Evolutionary conservation across 2,888 invertebrate species (phyloP).

Genomic region (Germaria angustata): DNA sequence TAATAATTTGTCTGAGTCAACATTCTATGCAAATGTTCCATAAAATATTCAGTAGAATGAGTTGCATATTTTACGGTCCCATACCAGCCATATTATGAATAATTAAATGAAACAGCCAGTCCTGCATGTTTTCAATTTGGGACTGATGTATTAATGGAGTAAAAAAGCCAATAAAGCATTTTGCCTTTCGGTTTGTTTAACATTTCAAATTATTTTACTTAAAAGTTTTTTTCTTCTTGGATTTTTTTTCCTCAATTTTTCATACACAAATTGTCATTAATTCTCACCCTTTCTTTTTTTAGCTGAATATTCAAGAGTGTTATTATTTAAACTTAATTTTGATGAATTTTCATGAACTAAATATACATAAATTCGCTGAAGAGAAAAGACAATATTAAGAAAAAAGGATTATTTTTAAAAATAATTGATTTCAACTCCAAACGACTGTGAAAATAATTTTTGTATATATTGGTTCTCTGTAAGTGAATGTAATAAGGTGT

Average conservation of each 20-base stretch:
- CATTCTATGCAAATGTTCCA: background rate
- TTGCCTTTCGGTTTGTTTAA: slow-evolving; percentile 2
- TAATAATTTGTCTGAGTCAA: background rate
- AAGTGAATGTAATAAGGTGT: background rate
- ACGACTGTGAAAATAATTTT: background rate
- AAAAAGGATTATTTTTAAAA: background rate
- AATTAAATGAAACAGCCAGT: background rate
- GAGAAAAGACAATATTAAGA: background rate
- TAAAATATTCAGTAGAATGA: slow-evolving; percentile 3
- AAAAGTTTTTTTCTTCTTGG: background rate
- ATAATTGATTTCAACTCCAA: background rate
- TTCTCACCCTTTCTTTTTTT: background rate
- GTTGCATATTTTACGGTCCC: slow-evolving; percentile 9
- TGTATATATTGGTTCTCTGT: background rate
- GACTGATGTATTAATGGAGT: background rate
- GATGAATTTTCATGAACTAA: slow-evolving; percentile 17
- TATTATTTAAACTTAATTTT: slow-evolving; percentile 17
- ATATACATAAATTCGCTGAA: background rate
- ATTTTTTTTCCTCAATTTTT: background rate
- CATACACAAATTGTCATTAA: background rate
- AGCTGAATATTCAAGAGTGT: background rate
- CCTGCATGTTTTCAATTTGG: background rate
- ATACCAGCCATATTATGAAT: background rate
- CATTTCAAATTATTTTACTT: slow-evolving; percentile 20
- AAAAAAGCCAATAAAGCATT: slow-evolving; percentile 6